A percentile compares a stretch with the other conserved stretches of the same genome.
Evolutionary conservation across 2,113 vertebrate species (phyloP).

Genomic region (Hypocryptadius cinnamomeus): DNA sequence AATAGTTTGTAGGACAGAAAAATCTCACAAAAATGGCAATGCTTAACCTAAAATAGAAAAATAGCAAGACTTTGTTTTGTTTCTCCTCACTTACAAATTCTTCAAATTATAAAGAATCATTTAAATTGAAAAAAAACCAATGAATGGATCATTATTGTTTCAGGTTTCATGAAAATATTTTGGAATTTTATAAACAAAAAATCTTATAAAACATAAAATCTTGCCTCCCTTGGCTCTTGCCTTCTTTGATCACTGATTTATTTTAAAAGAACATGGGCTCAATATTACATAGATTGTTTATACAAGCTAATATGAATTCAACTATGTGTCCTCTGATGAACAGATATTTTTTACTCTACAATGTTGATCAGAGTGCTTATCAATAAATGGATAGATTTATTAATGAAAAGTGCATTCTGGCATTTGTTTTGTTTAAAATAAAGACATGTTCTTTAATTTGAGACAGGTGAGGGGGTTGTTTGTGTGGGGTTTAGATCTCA

Average conservation of each 20-base stretch:
- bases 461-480: not conserved
- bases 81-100: not conserved
- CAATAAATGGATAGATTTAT: slow-evolving; percentile 34
- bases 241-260: not conserved
- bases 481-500: not conserved
- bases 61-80: not conserved
- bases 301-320: slow-evolving; percentile 52
- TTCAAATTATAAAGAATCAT: not conserved
- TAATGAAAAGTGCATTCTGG: slow-evolving; percentile 27
- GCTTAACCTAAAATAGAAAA: not conserved
- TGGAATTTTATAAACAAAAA: not conserved
- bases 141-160: not conserved
- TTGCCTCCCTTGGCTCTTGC: not conserved
- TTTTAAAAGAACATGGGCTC: not conserved
- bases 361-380: slow-evolving; percentile 15
- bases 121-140: not conserved
- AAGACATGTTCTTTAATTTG: not conserved
- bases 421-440: slow-evolving; percentile 40
- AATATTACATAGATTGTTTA: not conserved
- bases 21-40: not conserved
- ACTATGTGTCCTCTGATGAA: not conserved
- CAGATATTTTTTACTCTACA: not conserved
- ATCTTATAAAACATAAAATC: not conserved
- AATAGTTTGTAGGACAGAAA: not conserved
- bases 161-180: not conserved